Base-by-base conservation (phyloP, 2,113 vertebrate species). In the Brachionichthys hirsutus region DNA sequence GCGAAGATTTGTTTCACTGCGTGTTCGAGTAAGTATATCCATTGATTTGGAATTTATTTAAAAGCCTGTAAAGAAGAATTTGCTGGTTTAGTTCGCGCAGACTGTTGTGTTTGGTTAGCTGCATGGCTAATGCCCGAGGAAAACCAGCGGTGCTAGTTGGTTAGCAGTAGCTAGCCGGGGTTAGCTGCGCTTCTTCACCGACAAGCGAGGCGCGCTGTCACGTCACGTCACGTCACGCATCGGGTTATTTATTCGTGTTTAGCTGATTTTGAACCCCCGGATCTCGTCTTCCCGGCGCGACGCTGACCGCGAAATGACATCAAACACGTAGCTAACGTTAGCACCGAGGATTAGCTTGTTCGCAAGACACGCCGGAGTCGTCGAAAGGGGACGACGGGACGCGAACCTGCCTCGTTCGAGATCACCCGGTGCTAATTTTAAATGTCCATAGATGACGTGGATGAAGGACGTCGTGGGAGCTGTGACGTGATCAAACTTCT, bases 41-140 rank as follows among this genome's bases (percentile, higher is more conserved):
- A 4, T 50, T 11, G 2, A 2, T 19, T 49, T 0, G 9, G 0
- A 1, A 17, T 12, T 70, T 43, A n/a, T n/a, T 52, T 53, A 2
- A 2, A 9, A 48, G 14, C 8, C 7, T 24, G 50, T 54, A 47
- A 54, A 35, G 11, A 2, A 7, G 0, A 3, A 35, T 50, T 56
- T 49, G 5, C 61, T 16, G 11, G 19, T 22, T 43, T 64, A 51
- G 15, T 30, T 44, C 30, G 6, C 1, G 38, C 40, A 54, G 63
- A 61, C 70, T 59, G 59, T 30, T 60, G 13, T 77, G 53, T 54
- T 62, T 58, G 55, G 68, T 83, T 87, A 89, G 80, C 82, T 79
- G 12, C 13, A 14, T 16, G 11, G 87, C 78, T 83, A 89, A 76
- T 2, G 45, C 59, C 45, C 55, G 71, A 44, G 35, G 72, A 56